phyloP scores from a whole-genome alignment of 2,888 invertebrate genomes.

The Caenorhabditis sinica region DNA sequence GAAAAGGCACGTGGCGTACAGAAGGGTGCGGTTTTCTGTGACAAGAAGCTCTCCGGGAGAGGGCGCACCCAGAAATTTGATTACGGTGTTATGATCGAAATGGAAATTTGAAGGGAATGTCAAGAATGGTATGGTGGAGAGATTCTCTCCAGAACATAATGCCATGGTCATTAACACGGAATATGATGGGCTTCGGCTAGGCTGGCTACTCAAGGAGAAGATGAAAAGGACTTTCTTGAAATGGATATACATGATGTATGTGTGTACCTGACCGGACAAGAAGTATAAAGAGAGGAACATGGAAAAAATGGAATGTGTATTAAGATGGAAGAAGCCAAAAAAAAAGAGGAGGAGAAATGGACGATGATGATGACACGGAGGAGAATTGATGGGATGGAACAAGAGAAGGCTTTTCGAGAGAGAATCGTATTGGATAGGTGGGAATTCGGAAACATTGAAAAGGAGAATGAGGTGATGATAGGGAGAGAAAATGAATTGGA shows the following conservation, averaged over 20 bases:
- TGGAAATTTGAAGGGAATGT: no score
- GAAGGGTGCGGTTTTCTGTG: background rate
- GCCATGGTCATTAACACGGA: slow-evolving; percentile 44
- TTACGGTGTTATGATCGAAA: background rate
- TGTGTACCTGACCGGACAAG: slow-evolving; percentile 6
- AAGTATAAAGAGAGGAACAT: background rate
- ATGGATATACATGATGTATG: slow-evolving; percentile 8
- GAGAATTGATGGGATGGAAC: slow-evolving; percentile 37
- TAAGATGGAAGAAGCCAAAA: slow-evolving; percentile 12
- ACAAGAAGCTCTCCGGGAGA: background rate
- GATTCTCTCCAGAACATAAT: background rate
- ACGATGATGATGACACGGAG: background rate
- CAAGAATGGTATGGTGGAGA: background rate
- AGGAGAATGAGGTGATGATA: slow-evolving; percentile 32
- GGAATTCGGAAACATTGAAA: background rate
- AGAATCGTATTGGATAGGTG: slow-evolving; percentile 34
- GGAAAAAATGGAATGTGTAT: slow-evolving; percentile 1
- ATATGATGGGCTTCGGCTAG: slow-evolving; percentile 11
- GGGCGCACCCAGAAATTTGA: background rate
- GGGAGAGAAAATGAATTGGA: slow-evolving; percentile 17
- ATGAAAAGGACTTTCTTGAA: slow-evolving; percentile 9
- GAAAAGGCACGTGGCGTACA: background rate
- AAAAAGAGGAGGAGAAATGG: slow-evolving; percentile 9
- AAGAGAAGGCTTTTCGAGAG: slow-evolving; percentile 8
- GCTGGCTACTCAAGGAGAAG: slow-evolving; percentile 25